Evolutionary conservation across 2,113 vertebrate species (phyloP), one percentile per base, ranked within the genome.

Genomic region (Gyps fulvus): DNA sequence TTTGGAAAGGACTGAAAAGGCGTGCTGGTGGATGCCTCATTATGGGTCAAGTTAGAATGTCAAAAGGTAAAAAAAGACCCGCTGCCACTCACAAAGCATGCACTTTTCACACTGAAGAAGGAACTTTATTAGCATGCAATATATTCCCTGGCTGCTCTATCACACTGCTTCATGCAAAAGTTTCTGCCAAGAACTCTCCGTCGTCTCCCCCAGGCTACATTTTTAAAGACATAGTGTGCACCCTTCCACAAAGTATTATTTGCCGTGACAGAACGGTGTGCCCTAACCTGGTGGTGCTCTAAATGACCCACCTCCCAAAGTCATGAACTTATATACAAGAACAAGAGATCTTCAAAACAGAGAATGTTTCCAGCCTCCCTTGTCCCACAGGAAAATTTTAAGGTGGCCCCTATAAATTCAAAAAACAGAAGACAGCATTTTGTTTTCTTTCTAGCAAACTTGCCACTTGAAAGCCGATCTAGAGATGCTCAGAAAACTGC

Each of bases 1-100:
- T 90, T 95, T 95, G 89, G 86, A 92, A 87, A 91, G 31, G 61
- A n/a, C 61, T 95, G 83, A 96, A 97, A 95, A 92, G 80, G 66
- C 16, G 0, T 67, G 81, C 92, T 95, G 90, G 90, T 93, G 78
- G 92, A 85, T 74, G 93, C 61, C 87, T 89, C 77, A 78, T 87
- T 78, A 77, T 74, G 71, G 90, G 89, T 87, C 88, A 95, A 87
- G 72, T 89, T 38, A 87, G 59, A 93, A 86, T 78, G 89, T 78
- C 94, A 89, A 92, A 96, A 84, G 69, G 63, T 87, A 95, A 87
- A 93, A 74, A 90, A 88, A 83, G 76, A 87, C 52, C 16, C 2
- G n/a, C 84, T 85, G 93, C 91, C 93, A 89, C 45, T 94, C 89
- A 95, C 72, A 92, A 87, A 76, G 93, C 69, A 57, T 16, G 26